A percentile compares a stretch with the other conserved stretches of the same genome.
Conservation (phyloP, 2,797 vertebrate genomes). For the Bradypodion pumilum region DNA sequence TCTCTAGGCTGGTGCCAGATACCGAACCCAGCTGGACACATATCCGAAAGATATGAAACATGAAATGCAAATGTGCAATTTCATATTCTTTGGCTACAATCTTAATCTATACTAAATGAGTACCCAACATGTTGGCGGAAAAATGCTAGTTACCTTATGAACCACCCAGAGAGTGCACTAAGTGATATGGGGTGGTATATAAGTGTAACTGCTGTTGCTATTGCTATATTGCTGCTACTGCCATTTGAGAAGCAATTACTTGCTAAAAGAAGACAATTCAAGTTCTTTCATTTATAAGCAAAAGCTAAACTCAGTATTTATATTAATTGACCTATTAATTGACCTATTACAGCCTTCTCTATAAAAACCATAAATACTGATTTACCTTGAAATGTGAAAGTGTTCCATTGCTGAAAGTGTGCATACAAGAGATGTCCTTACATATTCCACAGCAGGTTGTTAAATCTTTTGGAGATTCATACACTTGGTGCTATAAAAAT, state of each 20-base stretch:
- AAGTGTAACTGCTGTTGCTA: no score
- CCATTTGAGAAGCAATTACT: background rate
- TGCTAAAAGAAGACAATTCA: background rate
- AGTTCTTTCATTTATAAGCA: background rate
- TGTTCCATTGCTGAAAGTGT: slow-evolving; percentile 87
- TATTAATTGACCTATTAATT: background rate
- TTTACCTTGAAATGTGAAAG: slow-evolving; percentile 83
- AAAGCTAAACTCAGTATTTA: background rate
- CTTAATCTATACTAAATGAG: no score
- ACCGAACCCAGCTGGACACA: no score
- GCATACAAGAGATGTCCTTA: slow-evolving; percentile 90
- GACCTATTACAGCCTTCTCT: background rate
- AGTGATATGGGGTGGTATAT: no score
- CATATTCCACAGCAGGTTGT: slow-evolving; percentile 90
- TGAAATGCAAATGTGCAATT: background rate
- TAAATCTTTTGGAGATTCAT: slow-evolving; percentile 87
- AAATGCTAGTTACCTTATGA: no score
- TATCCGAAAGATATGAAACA: no score
- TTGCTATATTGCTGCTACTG: background rate
- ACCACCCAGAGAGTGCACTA: no score
- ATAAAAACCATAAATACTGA: background rate
- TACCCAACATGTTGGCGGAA: no score
- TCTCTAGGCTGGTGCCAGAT: no score
- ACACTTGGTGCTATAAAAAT: slow-evolving; percentile 88
- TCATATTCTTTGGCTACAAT: background rate